A percentile compares a stretch with the other conserved stretches of the same genome.
These are phyloP conservation scores for Eulemur rufifrons DNA, from an alignment of 2,113 vertebrate genomes.

Conservation along the genomic window DNA sequence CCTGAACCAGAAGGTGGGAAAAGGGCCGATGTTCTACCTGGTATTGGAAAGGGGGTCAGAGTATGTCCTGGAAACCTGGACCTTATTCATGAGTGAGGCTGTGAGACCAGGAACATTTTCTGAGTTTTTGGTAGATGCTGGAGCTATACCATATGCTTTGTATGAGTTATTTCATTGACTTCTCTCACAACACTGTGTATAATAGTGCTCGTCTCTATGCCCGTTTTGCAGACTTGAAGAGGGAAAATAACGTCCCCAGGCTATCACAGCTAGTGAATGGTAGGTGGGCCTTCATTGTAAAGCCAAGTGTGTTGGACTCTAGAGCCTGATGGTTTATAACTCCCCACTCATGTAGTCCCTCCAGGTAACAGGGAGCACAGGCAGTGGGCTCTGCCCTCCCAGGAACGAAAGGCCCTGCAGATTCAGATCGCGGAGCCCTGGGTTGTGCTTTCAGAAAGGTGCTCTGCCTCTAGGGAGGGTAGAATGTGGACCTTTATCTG, in stretches of 20 bases:
- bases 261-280: neutral
- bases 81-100: neutral
- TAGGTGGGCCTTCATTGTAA: neutral
- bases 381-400: neutral
- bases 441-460: neutral
- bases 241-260: neutral
- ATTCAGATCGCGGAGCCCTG: neutral
- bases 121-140: neutral
- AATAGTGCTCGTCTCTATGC: neutral
- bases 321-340: neutral
- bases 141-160: neutral
- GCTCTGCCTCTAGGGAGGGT: neutral
- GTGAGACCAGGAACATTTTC: neutral
- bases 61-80: neutral
- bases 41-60: neutral
- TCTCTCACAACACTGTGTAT: neutral
- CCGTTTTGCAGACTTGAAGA: neutral
- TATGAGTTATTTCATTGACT: neutral
- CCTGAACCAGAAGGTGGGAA: neutral
- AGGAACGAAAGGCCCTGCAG: neutral
- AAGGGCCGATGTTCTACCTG: neutral
- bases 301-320: neutral
- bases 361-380: neutral
- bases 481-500: neutral
- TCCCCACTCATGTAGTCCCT: neutral